A percentile compares a stretch with the other conserved stretches of the same genome.
These are phyloP conservation scores for Enteromius afrohamiltoni DNA, from an alignment of 2,797 vertebrate genomes.

Conservation along the genomic window DNA sequence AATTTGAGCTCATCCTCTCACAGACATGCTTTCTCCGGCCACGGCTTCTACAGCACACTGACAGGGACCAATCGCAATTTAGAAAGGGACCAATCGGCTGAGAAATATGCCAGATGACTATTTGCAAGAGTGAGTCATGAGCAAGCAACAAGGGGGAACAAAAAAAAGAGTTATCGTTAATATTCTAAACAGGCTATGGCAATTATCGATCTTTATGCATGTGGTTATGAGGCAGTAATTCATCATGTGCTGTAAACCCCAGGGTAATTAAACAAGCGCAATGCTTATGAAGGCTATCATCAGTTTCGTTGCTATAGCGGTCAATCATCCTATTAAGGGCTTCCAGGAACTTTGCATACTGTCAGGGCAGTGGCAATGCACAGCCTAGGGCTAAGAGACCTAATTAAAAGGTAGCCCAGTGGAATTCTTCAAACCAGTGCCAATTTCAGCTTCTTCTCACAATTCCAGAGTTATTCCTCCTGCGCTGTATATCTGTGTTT, in stretches of 20 bases:
- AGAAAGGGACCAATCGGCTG: slow-evolving; percentile 16
- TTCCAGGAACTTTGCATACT: slow-evolving; percentile 73
- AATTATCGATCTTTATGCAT: slow-evolving; percentile 77
- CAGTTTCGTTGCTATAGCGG: slow-evolving; percentile 70
- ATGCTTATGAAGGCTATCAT: slow-evolving; percentile 76
- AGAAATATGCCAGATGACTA: slow-evolving; percentile 27
- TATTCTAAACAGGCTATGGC: slow-evolving; percentile 69
- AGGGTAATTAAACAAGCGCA: slow-evolving; percentile 78
- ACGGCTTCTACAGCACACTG: slow-evolving; percentile 4
- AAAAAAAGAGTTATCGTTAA: slow-evolving; percentile 60
- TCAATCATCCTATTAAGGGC: slow-evolving; percentile 78
- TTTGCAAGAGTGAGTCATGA: slow-evolving; percentile 50
- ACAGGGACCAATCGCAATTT: slow-evolving; percentile 24
- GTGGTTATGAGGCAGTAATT: slow-evolving; percentile 68
- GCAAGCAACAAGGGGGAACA: slow-evolving; percentile 25
- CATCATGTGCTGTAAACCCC: slow-evolving; percentile 76
- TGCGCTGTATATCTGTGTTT: slow-evolving; percentile 67
- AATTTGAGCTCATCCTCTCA: slow-evolving; percentile 50
- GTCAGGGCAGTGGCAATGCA: slow-evolving; percentile 71
- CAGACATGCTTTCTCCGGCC: slow-evolving; percentile 28
- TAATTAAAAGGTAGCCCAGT: slow-evolving; percentile 81
- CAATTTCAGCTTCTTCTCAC: slow-evolving; percentile 60
- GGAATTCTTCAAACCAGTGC: slow-evolving; percentile 74
- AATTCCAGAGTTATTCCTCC: slow-evolving; percentile 75
- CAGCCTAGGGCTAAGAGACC: slow-evolving; percentile 74